These are phyloP conservation scores for Pogonus chalceus DNA, from an alignment of 1,140 invertebrate species.

Conservation along the genomic window DNA sequence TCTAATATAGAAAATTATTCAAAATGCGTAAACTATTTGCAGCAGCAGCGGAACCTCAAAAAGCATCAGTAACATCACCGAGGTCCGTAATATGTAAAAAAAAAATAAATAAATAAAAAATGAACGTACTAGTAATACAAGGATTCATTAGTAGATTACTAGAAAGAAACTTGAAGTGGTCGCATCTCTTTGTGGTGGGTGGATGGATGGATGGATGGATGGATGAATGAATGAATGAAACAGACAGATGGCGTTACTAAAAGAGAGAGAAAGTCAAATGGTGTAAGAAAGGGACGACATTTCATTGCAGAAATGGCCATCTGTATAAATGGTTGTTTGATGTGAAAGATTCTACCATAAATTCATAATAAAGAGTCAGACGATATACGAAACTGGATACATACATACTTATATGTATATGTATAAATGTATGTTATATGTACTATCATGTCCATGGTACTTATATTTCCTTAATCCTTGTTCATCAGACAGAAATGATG, in stretches of 20 bases:
- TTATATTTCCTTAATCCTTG: slow-evolving; percentile 7
- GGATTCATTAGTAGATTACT: not conserved
- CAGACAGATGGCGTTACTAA: no score
- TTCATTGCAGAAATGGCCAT: slow-evolving; percentile 3
- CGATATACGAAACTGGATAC: not conserved
- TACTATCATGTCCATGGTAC: not conserved
- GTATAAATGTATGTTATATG: no score
- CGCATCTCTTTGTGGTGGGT: no score
- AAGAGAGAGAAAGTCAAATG: not conserved
- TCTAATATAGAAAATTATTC: no score
- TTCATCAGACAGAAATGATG: slow-evolving; percentile 5
- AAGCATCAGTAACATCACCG: no score
- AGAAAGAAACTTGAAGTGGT: not conserved
- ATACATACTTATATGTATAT: no score
- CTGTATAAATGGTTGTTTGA: slow-evolving; percentile 7
- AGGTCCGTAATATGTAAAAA: no score
- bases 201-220: no score
- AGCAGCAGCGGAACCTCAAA: no score
- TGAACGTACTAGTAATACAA: not conserved
- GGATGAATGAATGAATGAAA: no score
- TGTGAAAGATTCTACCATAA: not conserved
- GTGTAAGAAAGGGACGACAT: not conserved
- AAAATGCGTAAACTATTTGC: no score
- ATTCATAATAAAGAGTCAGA: slow-evolving; percentile 1
- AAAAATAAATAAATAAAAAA: not conserved